These are phyloP conservation scores for Crypturellus tataupa DNA, from an alignment of 2,797 vertebrate genomes.

Conservation along the genomic window DNA sequence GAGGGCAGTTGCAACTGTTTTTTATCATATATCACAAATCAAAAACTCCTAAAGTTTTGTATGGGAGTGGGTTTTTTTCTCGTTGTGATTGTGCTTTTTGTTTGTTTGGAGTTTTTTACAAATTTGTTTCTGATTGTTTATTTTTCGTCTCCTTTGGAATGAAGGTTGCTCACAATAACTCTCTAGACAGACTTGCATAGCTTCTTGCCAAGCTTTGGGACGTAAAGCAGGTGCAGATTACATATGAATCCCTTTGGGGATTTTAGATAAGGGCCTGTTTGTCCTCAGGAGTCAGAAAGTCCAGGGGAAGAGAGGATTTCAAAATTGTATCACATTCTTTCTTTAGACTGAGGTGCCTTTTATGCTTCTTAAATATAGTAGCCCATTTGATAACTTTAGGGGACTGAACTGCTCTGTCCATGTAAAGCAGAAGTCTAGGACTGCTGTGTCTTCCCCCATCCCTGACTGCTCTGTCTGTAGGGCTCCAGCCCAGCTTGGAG, in stretches of 20 bases:
- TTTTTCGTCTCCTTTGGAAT: not conserved
- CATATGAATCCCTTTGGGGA: constrained; percentile 24
- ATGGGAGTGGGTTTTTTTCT: no score
- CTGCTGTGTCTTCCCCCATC: not conserved
- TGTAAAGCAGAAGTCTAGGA: not conserved
- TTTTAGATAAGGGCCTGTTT: constrained; percentile 53
- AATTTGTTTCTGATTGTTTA: constrained; percentile 21
- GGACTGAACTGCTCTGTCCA: constrained; percentile 7
- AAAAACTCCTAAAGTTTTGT: not conserved
- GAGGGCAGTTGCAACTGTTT: constrained; percentile 15
- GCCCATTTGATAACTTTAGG: not conserved
- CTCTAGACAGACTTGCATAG: constrained; percentile 46
- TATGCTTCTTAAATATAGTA: constrained; percentile 53
- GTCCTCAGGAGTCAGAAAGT: constrained; percentile 42
- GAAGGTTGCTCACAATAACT: not conserved
- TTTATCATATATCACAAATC: not conserved
- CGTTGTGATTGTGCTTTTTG: no score
- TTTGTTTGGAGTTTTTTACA: not conserved
- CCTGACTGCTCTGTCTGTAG: not conserved
- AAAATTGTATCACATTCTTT: constrained; percentile 39
- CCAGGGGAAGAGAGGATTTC: constrained; percentile 26
- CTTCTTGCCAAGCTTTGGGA: constrained; percentile 33
- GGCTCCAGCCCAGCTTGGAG: not conserved
- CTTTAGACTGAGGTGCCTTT: constrained; percentile 63
- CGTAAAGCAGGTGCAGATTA: constrained; percentile 63